Evolutionary conservation across 2,797 vertebrate genomes (phyloP), one percentile per base, ranked within the genome.

Genomic region (Enoplosus armatus): DNA sequence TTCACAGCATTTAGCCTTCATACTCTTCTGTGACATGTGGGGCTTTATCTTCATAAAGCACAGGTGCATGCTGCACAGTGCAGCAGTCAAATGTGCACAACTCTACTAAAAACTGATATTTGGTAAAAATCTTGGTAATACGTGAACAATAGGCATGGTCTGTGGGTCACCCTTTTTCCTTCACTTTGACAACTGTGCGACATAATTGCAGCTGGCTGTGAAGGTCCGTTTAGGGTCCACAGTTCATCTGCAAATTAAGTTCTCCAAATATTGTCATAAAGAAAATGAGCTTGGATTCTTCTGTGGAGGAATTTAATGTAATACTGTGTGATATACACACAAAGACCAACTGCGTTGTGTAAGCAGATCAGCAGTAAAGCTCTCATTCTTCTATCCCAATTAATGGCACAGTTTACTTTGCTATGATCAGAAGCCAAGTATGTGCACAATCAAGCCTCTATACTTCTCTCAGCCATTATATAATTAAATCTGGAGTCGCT

Each of bases 401-500:
- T 85, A 89, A 89, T 82, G 82, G 65, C 82, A 85, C 66, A 77
- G 82, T 92, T 94, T 90, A 87, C 85, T 93, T 86, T 82, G 56
- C 74, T 84, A 33, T 86, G 85, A 88, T 92, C 83, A 87, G 77
- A 85, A 85, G 86, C 88, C 84, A 90, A 82, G 76, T 83, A 68
- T 83, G 80, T 73, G 77, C 62, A 93, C 89, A 89, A 89, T 87
- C 80, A 88, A 86, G 85, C 68, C 88, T 82, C 88, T 83, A 65
- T 83, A 74, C 85, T 85, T 85, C 76, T 83, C 80, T 83, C 63
- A 80, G 82, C 83, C 90, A 85, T 91, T 91, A 89, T 39, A 88
- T 91, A 92, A 95, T 93, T 90, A 85, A 91, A 94, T 91, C 55
- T 58, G 51, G 68, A 90, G 81, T 82, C 69, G 47, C 86, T 84